A percentile compares a stretch with the other conserved stretches of the same genome.
Evolutionary conservation across 2,888 invertebrate genomes (phyloP).

Genomic region (Limenitis camilla): DNA sequence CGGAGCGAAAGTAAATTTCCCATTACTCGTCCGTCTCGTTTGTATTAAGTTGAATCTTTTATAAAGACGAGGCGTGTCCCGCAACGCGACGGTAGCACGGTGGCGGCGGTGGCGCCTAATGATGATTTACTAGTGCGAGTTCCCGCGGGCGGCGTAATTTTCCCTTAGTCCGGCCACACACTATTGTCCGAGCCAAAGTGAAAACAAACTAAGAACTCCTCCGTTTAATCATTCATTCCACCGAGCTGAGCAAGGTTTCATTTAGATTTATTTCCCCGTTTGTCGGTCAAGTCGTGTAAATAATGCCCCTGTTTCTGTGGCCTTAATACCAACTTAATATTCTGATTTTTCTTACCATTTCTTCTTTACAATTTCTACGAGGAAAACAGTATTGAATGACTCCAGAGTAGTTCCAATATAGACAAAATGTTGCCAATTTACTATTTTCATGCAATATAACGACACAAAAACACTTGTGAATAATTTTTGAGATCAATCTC

Average conservation of each 20-base stretch:
- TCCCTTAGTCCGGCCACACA: slow-evolving; percentile 57
- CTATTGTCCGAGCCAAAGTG: slow-evolving; percentile 59
- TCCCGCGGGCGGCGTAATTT: slow-evolving; percentile 68
- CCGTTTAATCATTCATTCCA: slow-evolving; percentile 67
- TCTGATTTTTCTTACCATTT: neutral
- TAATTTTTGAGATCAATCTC: too few species aligned
- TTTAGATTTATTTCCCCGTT: slow-evolving; percentile 62
- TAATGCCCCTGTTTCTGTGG: slow-evolving; percentile 8
- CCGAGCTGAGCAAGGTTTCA: slow-evolving; percentile 44
- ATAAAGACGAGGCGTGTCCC: slow-evolving; percentile 63
- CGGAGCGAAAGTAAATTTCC: slow-evolving; percentile 12
- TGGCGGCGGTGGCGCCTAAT: slow-evolving; percentile 45
- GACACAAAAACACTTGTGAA: too few species aligned
- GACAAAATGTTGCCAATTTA: too few species aligned
- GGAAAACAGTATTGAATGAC: neutral
- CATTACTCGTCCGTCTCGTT: slow-evolving; percentile 54
- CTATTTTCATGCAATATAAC: too few species aligned
- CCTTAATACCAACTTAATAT: slow-evolving; percentile 8
- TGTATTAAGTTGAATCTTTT: slow-evolving; percentile 69
- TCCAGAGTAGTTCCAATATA: too few species aligned
- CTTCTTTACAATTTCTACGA: neutral
- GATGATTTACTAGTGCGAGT: slow-evolving; percentile 61
- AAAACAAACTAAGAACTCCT: slow-evolving; percentile 67
- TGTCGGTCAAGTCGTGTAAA: slow-evolving; percentile 40
- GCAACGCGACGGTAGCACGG: slow-evolving; percentile 21